phyloP scores from a whole-genome alignment of 2,888 invertebrate species.

The Adela reaumurella region DNA sequence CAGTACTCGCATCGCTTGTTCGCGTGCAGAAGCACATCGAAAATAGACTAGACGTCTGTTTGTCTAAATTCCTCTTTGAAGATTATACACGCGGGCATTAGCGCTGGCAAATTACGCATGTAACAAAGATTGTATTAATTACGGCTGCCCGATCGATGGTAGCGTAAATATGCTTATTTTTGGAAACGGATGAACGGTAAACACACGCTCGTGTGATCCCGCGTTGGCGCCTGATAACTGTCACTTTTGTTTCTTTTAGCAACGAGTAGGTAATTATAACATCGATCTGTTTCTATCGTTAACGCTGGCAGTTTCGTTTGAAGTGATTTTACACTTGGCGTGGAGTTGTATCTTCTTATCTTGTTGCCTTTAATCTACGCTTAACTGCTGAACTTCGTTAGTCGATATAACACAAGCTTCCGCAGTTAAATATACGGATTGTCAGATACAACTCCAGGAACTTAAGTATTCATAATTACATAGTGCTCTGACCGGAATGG shows the following conservation, averaged over 20 bases:
- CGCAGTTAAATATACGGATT: too few relatives aligned
- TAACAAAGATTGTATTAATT: constrained; percentile 58
- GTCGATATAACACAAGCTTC: too few relatives aligned
- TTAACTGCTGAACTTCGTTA: too few relatives aligned
- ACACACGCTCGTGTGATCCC: constrained; percentile 21
- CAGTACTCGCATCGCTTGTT: constrained; percentile 31
- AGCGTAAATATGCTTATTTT: constrained; percentile 51
- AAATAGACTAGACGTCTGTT: constrained; percentile 57
- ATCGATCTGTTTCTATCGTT: not conserved
- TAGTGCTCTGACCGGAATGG: too few relatives aligned
- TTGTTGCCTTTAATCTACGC: too few relatives aligned
- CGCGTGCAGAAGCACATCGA: constrained; percentile 33
- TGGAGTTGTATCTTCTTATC: too few relatives aligned
- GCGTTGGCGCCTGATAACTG: constrained; percentile 37
- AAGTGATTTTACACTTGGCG: too few relatives aligned
- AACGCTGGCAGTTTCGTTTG: too few relatives aligned
- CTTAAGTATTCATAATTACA: too few relatives aligned
- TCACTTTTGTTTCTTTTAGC: constrained; percentile 29
- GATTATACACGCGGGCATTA: constrained; percentile 54
- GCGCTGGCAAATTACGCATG: constrained; percentile 56
- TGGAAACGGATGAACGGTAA: constrained; percentile 27
- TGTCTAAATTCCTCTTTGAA: constrained; percentile 53
- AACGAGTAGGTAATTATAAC: not conserved
- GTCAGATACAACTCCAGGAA: too few relatives aligned
- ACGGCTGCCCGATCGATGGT: constrained; percentile 42